Evolutionary conservation across 1,140 invertebrate species (phyloP).

Genomic region (Lasioglossum albipes): DNA sequence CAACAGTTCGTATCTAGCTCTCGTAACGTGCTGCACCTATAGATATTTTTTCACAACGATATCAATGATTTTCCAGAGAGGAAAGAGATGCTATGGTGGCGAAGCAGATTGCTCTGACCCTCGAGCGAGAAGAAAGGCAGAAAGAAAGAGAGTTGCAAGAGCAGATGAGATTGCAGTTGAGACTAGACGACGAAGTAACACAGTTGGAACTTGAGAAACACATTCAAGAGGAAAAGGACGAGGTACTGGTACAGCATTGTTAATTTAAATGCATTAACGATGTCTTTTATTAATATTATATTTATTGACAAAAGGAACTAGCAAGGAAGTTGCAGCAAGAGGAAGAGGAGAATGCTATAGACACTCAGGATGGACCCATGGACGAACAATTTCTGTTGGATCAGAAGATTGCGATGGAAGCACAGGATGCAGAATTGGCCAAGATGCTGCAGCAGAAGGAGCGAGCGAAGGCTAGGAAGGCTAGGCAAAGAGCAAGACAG

Average conservation of each 20-base stretch:
- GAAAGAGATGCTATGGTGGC: constrained; percentile 86
- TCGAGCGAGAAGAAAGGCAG: constrained; percentile 82
- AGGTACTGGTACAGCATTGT: constrained; percentile 73
- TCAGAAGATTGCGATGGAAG: constrained; percentile 91
- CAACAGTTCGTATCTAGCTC: constrained; percentile 81
- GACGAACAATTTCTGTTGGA: constrained; percentile 85
- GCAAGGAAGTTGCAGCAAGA: constrained; percentile 85
- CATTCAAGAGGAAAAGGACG: constrained; percentile 84
- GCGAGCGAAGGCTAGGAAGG: constrained; percentile 84
- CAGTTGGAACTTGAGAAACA: constrained; percentile 73
- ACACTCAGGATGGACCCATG: constrained; percentile 81
- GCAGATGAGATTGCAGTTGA: constrained; percentile 76
- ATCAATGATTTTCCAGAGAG: constrained; percentile 79
- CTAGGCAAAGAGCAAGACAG: constrained; percentile 84
- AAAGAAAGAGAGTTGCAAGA: constrained; percentile 78
- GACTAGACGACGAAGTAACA: constrained; percentile 77
- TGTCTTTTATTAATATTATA: constrained; percentile 7
- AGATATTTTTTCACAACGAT: too few species aligned
- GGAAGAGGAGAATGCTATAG: constrained; percentile 79
- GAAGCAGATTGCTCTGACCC: constrained; percentile 83
- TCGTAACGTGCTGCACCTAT: neutral
- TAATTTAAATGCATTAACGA: neutral
- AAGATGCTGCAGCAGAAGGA: constrained; percentile 93
- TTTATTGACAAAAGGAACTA: constrained; percentile 80
- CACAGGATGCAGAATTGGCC: constrained; percentile 94